Base-by-base conservation (phyloP, 1,140 invertebrate genomes). In the Zaprionus camerounensis region DNA sequence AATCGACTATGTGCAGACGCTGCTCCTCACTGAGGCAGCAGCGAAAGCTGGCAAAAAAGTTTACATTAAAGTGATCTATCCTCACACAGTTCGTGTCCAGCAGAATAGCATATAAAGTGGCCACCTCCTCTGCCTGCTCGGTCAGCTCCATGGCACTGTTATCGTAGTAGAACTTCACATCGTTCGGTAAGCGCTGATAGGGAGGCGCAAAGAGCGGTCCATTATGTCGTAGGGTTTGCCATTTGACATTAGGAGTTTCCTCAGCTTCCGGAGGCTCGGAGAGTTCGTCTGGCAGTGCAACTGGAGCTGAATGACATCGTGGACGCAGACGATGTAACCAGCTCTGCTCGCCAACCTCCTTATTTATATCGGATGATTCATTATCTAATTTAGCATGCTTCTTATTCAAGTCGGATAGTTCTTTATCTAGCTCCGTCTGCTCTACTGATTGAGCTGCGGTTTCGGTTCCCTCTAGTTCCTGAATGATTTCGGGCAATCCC, bases 111-210 rank as follows among this genome's bases (percentile, higher is more conserved):
- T 72, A 72, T 41, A 65, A 66, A 0, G 70, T 72, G 28, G 70
- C 70, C 34, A 63, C 70, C 53, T 72, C 70, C 20, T 72, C 70
- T 11, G 70, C 70, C 38, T 51, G 49, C 11, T 72, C 70, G 5
- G 70, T 46, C 38, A 72, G 55, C 53, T 56, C 46, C 0, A 72
- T 22, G 15, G 38, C n/a, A 1, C 9, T 12, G 28, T 26, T 3
- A 15, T 72, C 53, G 11, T 72, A 72, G 12, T 36, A 51, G 53
- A 72, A 72, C 9, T 20, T 26, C 26, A 72, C 62, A 49, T 58
- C 17, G 15, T 5, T 13, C 2, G 70, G 70, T 5, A 72, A 28
- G 12, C 53, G n/a, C 22, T 58, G n/a, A 17, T 65, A 64, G 9
- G 26, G 13, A 0, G 26, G 31, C 6, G 70, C 13, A 66, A 72